These are phyloP conservation scores for Gopherus evgoodei DNA, from an alignment of 2,113 vertebrate genomes.

Conservation along the genomic window DNA sequence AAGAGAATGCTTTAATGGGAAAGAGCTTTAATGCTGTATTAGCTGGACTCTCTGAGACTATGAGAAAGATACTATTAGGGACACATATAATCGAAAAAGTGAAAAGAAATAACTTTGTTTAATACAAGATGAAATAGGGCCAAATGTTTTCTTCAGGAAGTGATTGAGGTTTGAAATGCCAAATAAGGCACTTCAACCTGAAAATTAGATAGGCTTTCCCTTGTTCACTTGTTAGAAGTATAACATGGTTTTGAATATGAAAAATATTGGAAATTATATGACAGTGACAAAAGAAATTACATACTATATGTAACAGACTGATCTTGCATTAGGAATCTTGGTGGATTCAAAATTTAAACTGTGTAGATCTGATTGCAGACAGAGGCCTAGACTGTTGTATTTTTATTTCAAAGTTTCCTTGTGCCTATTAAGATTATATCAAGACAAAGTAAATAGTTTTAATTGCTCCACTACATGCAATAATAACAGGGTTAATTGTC, in stretches of 20 bases:
- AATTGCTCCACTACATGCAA: background rate
- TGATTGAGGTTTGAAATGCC: background rate
- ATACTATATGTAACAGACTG: fast-evolving
- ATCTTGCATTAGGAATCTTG: background rate
- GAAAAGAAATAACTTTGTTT: background rate
- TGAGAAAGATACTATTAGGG: background rate
- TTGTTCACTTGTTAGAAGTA: background rate
- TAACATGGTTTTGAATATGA: fast-evolving
- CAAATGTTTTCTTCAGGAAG: background rate
- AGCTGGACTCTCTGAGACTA: background rate
- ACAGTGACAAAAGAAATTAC: background rate
- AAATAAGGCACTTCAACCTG: background rate
- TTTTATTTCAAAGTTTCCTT: background rate
- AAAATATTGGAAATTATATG: fast-evolving
- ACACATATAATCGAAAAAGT: background rate
- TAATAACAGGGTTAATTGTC: background rate
- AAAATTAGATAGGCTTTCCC: background rate
- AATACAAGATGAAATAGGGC: background rate
- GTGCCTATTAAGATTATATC: background rate
- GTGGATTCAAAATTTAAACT: background rate
- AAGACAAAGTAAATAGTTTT: background rate
- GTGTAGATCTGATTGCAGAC: background rate
- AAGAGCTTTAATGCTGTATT: background rate
- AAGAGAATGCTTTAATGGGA: background rate
- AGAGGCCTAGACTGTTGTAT: background rate